Conservation (phyloP, 92 coral and sea anemone genomes). For the Actinostola sp. region DNA sequence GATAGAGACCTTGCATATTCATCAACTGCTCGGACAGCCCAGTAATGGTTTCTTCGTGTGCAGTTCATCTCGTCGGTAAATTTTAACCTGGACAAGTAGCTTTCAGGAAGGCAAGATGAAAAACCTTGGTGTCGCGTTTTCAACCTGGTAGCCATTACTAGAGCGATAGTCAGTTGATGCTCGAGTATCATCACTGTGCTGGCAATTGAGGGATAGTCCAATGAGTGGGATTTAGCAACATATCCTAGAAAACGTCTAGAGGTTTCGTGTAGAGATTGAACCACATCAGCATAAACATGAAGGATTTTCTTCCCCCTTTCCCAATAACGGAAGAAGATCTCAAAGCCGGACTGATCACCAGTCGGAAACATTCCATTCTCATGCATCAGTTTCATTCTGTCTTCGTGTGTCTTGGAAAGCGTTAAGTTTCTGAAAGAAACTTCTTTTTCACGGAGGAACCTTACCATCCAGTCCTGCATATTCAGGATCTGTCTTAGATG, state of each 20-base stretch:
- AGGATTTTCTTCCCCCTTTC: conserved; percentile 59
- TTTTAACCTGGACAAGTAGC: conserved; percentile 63
- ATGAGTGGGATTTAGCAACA: conserved; percentile 51
- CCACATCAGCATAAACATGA: conserved; percentile 56
- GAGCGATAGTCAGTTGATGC: conserved; percentile 69
- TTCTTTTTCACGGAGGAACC: conserved; percentile 66
- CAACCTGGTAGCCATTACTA: conserved; percentile 66
- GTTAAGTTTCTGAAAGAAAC: conserved; percentile 32
- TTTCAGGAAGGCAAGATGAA: conserved; percentile 69
- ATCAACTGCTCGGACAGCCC: conserved; percentile 58
- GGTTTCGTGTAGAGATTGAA: conserved; percentile 49
- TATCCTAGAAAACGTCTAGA: conserved; percentile 66
- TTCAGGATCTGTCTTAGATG: conserved; percentile 60
- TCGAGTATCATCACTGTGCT: conserved; percentile 81
- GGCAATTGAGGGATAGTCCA: conserved; percentile 58
- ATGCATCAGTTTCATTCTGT: not conserved
- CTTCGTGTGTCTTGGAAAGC: not conserved
- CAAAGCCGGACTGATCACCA: conserved; percentile 13
- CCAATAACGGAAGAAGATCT: conserved; percentile 71
- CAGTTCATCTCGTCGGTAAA: conserved; percentile 69
- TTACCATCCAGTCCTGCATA: conserved; percentile 15
- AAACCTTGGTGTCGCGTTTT: not conserved
- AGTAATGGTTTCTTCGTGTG: conserved; percentile 29
- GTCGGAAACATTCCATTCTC: conserved; percentile 61
- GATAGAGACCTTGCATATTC: conserved; percentile 22